Evolutionary conservation across 2,888 invertebrate genomes (phyloP), one percentile per base, ranked within the genome.

Genomic region (Cephonodes hylas): DNA sequence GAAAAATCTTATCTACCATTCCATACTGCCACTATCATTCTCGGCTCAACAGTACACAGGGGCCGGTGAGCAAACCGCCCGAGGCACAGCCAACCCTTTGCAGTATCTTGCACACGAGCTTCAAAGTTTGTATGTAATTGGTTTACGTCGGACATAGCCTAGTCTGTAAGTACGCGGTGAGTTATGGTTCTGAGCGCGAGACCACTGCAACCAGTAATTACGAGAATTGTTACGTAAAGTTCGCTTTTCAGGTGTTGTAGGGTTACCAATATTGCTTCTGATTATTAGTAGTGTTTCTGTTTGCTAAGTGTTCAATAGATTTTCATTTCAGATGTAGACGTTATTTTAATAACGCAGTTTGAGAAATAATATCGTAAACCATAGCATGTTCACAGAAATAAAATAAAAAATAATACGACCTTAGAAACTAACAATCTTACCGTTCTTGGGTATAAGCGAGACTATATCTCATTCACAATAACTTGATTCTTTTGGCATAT

Each of bases 81-180:
- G 53, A 44, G 25, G 45, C 45, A 31, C 22, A 10, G 13, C 38
- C 10, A 20, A 34, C 27, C 48, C 66, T 67, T 70, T 63, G 62
- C 59, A 63, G 53, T 61, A 63, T 62, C 61, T 57, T 60, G 68
- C 42, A 64, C 59, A 60, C 59, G 69, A 45, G 66, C 67, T 63
- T 63, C 64, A 66, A 72, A 76, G 65, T 75, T 75, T 69, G 68
- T 67, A 70, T 73, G 64, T 71, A 70, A 76, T 76, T 75, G 63
- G 63, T 45, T 53, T 58, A 69, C 61, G 5, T 53, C 18, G 69
- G 68, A 68, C 67, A 68, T 63, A 69, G 66, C 59, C 59, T 64
- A 65, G 60, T 70, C 68, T 70, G 57, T 22, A 46, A 59, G 22
- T 38, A 42, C 53, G 27, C 18, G 18, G 31, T 53, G 31, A 53